Conservation (phyloP, 2,797 vertebrate genomes). For the Micrastur ruficollis region DNA sequence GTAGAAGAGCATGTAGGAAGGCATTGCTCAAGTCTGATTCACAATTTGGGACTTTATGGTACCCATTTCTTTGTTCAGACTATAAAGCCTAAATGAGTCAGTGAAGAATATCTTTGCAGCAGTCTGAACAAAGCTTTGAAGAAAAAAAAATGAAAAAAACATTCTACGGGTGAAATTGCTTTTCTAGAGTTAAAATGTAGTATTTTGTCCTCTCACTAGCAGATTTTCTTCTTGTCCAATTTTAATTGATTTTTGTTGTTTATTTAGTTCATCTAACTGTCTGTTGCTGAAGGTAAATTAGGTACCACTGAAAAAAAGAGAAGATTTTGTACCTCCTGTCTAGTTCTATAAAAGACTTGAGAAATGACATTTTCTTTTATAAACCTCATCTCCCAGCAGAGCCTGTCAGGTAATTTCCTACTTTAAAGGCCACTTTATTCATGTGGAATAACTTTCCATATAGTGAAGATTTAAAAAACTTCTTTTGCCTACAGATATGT, state of each 20-base stretch:
- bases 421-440: slow-evolving; percentile 1
- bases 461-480: not conserved
- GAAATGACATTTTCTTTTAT: slow-evolving; percentile 20
- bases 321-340: not conserved
- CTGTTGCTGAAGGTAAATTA: slow-evolving; percentile 2
- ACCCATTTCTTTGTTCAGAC: not conserved
- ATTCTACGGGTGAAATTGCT: not conserved
- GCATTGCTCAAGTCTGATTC: not conserved
- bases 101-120: not conserved
- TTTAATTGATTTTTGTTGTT: not conserved
- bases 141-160: not conserved
- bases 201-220: not conserved
- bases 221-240: not conserved
- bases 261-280: not conserved
- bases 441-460: not conserved
- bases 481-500: not conserved
- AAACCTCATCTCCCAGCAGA: not conserved
- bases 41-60: not conserved
- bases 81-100: not conserved
- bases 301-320: not conserved
- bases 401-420: not conserved
- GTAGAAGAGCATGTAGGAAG: not conserved
- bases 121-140: not conserved
- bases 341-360: not conserved
- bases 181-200: not conserved